Base-by-base conservation (phyloP, 1,140 invertebrate species). In the Diorhabda elongata region DNA sequence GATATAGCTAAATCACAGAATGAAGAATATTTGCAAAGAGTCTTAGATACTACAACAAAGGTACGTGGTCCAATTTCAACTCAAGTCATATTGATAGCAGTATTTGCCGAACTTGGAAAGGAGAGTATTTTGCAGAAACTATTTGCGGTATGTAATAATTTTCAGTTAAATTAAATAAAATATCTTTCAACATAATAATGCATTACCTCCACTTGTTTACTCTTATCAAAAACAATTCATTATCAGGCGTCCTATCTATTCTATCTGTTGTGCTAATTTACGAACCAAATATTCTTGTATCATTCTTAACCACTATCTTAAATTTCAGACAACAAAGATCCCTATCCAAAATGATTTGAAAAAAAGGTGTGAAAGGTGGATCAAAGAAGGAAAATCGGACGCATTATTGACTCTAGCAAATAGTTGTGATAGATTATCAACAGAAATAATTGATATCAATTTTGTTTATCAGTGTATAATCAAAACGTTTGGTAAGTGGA, bases 281-380 rank as follows among this genome's bases (percentile, higher is more conserved):
- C 26, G 26, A 26, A 26, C 26, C 26, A 26, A 26, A 26, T 26
- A 26, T 26, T 26, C 26, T 26, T 26, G 26, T 26, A 26, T 44
- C 11, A 26, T 61, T 71, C 71, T 64, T 74, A 56, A 9, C 61
- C 7, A 56, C 61, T 43, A 64, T 44, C 7, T 1, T 69, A 78
- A 6, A 57, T 80, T 73, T 47, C 44, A 75, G 75, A 65, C 47
- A 45, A 44, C 64, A 3, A 57, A 44, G 58, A 6, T 11, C 42
- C 61, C 43, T 9, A 44, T 71, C 8, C 11, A 66, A 47, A 69
- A 59, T 26, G 68, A 71, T 11, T 64, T 86, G 2, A 47, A 82
- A 61, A 81, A 83, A n/a, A 79, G 82, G 63, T 85, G 84, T 75
- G 79, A 83, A 56, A 69, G 83, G 44, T 85, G 85, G 76, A 81